Evolutionary conservation across 2,888 invertebrate species (phyloP), one percentile per base, ranked within the genome.

Genomic region (Phrixothrix hirtus): DNA sequence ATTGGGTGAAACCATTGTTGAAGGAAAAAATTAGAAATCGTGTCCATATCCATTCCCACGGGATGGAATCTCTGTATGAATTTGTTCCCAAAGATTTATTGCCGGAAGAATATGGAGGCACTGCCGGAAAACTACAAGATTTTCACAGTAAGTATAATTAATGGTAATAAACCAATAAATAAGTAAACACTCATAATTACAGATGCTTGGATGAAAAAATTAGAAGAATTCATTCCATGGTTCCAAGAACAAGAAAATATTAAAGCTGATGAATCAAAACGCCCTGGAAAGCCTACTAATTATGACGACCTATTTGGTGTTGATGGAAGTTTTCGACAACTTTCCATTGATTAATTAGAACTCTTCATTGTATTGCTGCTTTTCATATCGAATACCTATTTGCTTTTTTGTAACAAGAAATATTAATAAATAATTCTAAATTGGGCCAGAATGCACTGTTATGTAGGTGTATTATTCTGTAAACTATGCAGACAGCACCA

Each of bases 281-380:
- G 93, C 68, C 89, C 89, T 0, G 92, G 91, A 30, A 89, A 88
- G 70, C 90, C 91, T 55, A 92, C 89, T 70, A 91, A 90, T 62
- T 85, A 87, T 60, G 90, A 92, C 61, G 92, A 92, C 67, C 80
- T 92, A 2, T 92, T 93, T 67, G 92, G 92, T n/a, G 82, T 92
- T 66, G 92, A 92, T 66, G 92, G 92, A 29, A 90, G 92, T 36
- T 92, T 92, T 80, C 84, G 91, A 67, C 89, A 92, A 74, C 78
- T 93, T 49, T 82, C 85, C 65, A 91, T 93, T 67, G 91, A 92
- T 78, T 92, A 81, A 79, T 62, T 32, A 16, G 21, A n/a, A n/a
- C 12, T 36, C 9, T 29, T 29, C 2, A 7, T 29, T 29, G 29
- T 29, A 11, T 3, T 3, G 29, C 11, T 10, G 3, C 9, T 29